Evolutionary conservation across 2,888 invertebrate species (phyloP).

Genomic region (Orchesellides sinensis): DNA sequence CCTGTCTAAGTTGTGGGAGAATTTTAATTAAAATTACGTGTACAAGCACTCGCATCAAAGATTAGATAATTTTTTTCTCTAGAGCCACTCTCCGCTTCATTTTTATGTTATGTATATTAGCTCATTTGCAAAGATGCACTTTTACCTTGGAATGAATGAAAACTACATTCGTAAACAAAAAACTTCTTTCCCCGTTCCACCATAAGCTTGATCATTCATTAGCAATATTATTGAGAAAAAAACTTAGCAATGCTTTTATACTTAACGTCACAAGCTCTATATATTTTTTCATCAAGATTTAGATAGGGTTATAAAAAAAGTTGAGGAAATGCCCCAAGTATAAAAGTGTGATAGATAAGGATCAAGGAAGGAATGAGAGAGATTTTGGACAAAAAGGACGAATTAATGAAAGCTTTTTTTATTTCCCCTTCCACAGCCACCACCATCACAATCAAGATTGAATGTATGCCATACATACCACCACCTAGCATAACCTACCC

Average conservation of each 20-base stretch:
- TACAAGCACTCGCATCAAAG: constrained; percentile 73
- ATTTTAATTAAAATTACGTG: constrained; percentile 75
- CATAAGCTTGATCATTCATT: constrained; percentile 40
- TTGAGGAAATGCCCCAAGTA: neutral
- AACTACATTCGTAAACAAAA: neutral
- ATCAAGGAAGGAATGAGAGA: constrained; percentile 43
- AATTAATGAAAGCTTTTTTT: constrained; percentile 51
- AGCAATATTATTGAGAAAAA: constrained; percentile 30
- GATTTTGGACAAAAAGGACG: neutral
- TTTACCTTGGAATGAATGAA: neutral
- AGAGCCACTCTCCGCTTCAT: constrained; percentile 5
- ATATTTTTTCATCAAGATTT: neutral
- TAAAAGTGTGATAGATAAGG: constrained; percentile 40
- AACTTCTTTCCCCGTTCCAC: neutral
- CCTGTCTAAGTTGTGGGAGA: constrained; percentile 67
- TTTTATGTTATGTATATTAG: no score
- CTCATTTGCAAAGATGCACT: neutral
- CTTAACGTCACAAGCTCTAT: neutral
- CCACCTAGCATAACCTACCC: no score
- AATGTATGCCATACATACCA: no score
- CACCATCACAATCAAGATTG: neutral
- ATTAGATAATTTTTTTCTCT: constrained; percentile 70
- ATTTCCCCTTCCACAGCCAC: neutral
- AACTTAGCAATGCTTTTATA: neutral
- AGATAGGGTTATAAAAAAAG: neutral